Conservation (phyloP, 2,888 invertebrate species). For the Caenorhabditis sp. region DNA sequence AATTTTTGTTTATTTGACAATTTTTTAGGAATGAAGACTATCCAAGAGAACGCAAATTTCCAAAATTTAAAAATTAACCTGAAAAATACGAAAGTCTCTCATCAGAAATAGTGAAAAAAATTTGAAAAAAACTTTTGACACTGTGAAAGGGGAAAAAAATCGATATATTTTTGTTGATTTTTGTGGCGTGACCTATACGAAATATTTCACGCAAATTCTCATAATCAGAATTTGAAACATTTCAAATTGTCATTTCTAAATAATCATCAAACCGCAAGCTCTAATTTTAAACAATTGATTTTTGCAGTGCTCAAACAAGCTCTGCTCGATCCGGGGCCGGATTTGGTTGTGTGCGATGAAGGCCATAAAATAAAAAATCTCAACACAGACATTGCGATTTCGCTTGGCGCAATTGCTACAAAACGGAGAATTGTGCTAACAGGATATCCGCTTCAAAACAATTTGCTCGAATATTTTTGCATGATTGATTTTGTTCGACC, state of each 20-base stretch:
- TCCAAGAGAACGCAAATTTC: too few species aligned
- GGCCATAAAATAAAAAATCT: constrained; percentile 98
- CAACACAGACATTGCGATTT: constrained; percentile 92
- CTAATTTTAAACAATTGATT: neutral
- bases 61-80: too few species aligned
- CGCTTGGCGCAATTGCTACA: constrained; percentile 91
- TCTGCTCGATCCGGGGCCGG: constrained; percentile 88
- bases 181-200: too few species aligned
- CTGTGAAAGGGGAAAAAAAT: too few species aligned
- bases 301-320: constrained; percentile 12
- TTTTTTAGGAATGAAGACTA: too few species aligned
- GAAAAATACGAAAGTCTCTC: too few species aligned
- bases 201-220: too few species aligned
- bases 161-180: too few species aligned
- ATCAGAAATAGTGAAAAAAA: too few species aligned
- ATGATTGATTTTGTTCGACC: constrained; percentile 90
- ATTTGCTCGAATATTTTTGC: constrained; percentile 78
- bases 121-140: too few species aligned
- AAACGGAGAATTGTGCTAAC: constrained; percentile 90
- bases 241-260: neutral
- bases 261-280: too few species aligned
- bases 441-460: constrained; percentile 97
- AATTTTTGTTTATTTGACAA: neutral
- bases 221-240: neutral
- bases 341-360: constrained; percentile 92